phyloP scores from a whole-genome alignment of 2,113 vertebrate genomes.

The Suricata suricatta region DNA sequence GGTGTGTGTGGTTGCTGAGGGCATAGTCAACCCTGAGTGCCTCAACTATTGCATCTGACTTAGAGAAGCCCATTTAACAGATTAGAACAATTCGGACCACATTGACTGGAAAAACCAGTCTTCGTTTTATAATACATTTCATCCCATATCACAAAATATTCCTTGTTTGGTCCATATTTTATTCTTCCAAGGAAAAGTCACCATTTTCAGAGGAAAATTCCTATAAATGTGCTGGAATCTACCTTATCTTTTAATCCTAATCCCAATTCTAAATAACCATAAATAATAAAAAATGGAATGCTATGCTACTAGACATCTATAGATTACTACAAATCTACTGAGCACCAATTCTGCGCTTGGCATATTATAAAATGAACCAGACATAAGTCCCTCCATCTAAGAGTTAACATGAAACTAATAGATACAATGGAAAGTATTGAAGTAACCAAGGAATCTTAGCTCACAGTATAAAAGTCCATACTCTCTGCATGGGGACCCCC shows the following conservation, averaged over 20 bases:
- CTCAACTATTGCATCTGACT: neutral
- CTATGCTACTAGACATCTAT: neutral
- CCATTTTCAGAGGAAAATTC: neutral
- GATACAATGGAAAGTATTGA: neutral
- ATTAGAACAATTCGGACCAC: neutral
- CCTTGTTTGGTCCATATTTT: neutral
- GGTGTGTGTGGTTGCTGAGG: neutral
- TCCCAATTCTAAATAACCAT: neutral
- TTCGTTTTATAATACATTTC: neutral
- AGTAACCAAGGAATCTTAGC: neutral
- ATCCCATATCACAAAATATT: neutral
- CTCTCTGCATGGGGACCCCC: neutral
- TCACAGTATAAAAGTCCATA: neutral
- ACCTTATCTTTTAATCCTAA: neutral
- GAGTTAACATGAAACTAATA: neutral
- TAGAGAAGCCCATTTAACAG: neutral
- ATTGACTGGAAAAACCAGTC: neutral
- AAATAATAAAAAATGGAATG: constrained; percentile 12
- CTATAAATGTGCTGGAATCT: neutral
- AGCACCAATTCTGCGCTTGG: neutral
- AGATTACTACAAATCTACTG: neutral
- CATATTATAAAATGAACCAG: neutral
- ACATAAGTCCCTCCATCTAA: neutral
- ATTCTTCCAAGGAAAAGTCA: neutral
- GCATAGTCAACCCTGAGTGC: neutral